Conservation (phyloP, 2,113 vertebrate species). For the Grus americana region DNA sequence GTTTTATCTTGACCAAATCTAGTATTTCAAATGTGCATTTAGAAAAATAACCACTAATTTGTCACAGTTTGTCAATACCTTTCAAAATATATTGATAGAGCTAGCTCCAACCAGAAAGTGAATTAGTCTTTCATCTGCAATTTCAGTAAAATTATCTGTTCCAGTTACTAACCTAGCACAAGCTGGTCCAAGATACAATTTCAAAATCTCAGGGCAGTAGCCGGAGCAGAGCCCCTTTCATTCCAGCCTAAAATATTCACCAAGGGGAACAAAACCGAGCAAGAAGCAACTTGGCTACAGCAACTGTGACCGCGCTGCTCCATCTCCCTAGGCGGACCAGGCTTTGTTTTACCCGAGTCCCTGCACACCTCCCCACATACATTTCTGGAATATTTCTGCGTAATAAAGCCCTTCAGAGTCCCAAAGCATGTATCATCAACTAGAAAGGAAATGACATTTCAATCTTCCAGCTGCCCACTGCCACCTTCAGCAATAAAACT, state of each 20-base stretch:
- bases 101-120: neutral
- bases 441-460: neutral
- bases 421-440: neutral
- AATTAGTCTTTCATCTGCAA: neutral
- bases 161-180: neutral
- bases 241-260: neutral
- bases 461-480: neutral
- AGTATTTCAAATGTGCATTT: neutral
- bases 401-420: neutral
- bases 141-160: neutral
- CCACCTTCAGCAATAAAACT: neutral
- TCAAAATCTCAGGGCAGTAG: neutral
- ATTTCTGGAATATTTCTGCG: neutral
- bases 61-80: neutral
- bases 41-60: neutral
- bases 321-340: rapidly evolving
- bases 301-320: neutral
- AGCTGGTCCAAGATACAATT: neutral
- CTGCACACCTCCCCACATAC: rapidly evolving
- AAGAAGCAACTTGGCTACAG: neutral
- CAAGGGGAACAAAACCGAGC: neutral
- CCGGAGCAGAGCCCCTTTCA: neutral
- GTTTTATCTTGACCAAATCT: neutral
- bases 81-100: neutral
- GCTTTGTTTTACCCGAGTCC: neutral